Base-by-base conservation (phyloP, 2,888 invertebrate genomes). In the Cantharis rufa region DNA sequence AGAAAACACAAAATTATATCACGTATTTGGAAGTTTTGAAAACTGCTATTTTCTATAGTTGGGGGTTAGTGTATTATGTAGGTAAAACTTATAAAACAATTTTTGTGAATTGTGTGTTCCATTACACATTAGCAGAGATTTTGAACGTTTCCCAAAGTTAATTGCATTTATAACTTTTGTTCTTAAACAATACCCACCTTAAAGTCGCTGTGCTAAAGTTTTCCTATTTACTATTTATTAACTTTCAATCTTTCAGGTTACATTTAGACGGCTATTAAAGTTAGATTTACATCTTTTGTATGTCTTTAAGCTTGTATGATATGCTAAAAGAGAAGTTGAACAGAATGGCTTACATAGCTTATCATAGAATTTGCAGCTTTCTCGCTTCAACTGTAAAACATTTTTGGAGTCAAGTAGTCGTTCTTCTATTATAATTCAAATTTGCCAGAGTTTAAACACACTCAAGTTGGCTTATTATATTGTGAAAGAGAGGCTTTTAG, bases 381-480 rank as follows among this genome's bases (percentile, higher is more conserved):
- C 82, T 75, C 81, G 81, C 80, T 82, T 81, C 81, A 81, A 82
- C 82, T 71, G 80, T 75, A 81, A 83, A 82, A 84, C 84, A 82
- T 83, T 83, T 80, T 79, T 80, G 80, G 83, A 83, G 83, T 81
- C 83, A 82, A 80, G 82, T 80, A 81, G 80, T 82, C 82, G 82
- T 83, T 84, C 83, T 84, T 83, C 84, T 80, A 85, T 85, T 85
- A 84, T 85, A 84, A 85, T 85, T 85, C 84, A 85, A 84, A 85
- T 85, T 83, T 80, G 81, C 79, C 82, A 80, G 81, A 83, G 83
- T 84, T 83, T 84, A 84, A 84, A 84, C 84, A 82, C 81, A 83
- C 82, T 76, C 72, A 80, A 82, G 79, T 81, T 77, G 79, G 80
- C 80, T 82, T 82, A 82, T 70, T 48, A 48, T 48, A 48, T 48